Evolutionary conservation across 2,888 invertebrate genomes (phyloP).

Genomic region (Chirona hameri): DNA sequence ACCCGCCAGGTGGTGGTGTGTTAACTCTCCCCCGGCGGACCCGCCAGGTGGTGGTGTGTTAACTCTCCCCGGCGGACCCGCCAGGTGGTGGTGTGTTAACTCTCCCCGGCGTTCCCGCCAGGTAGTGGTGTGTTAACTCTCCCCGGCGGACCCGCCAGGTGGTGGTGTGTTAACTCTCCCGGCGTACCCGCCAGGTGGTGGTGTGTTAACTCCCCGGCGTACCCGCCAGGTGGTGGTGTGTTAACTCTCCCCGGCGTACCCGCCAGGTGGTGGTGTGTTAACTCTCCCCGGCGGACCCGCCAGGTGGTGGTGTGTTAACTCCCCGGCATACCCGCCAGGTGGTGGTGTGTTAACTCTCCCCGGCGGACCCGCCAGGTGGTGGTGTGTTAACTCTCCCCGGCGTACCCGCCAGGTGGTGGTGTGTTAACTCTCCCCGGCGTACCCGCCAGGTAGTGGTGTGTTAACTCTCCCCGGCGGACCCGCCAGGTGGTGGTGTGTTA

Average conservation of each 20-base stretch:
- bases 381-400: too few species aligned
- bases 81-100: neutral
- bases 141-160: neutral
- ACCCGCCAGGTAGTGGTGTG: neutral
- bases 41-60: neutral
- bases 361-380: neutral
- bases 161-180: neutral
- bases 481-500: neutral
- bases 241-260: too few species aligned
- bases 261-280: neutral
- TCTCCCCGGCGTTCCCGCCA: too few species aligned
- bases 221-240: neutral
- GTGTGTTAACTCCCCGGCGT: neutral
- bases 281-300: neutral
- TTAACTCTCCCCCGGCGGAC: too few species aligned
- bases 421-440: neutral
- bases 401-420: too few species aligned
- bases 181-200: neutral
- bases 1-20: neutral
- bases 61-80: neutral
- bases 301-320: neutral
- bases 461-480: too few species aligned
- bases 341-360: neutral
- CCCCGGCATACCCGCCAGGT: too few species aligned
- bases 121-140: too few species aligned